Conservation (phyloP, 2,113 vertebrate species). For the Delphinus delphis region DNA sequence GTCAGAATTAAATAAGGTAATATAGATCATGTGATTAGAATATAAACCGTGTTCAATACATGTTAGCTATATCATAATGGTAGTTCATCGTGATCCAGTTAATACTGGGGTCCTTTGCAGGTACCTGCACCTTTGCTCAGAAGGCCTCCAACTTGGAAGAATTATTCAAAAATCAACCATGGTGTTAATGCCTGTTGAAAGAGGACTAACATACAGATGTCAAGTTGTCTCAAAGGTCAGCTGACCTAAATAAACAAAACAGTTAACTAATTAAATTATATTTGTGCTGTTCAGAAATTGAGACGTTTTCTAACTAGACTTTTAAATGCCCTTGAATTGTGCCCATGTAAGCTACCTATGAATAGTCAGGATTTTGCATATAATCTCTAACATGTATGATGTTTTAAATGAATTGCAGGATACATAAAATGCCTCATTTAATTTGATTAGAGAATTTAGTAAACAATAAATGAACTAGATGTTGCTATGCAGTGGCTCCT, state of each 20-base stretch:
- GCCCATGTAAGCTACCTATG: not conserved
- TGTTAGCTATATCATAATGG: not conserved
- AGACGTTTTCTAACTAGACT: not conserved
- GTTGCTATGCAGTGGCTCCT: not conserved
- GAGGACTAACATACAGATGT: not conserved
- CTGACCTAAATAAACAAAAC: conserved; percentile 35
- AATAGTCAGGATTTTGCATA: not conserved
- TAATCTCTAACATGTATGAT: not conserved
- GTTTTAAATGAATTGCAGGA: conserved; percentile 44
- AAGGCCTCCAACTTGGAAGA: not conserved
- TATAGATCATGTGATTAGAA: not conserved
- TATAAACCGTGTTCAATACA: not conserved
- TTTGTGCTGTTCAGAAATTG: not conserved
- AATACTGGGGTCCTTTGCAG: not conserved
- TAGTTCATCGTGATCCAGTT: not conserved
- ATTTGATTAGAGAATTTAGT: conserved; percentile 52
- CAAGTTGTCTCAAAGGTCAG: conserved; percentile 1
- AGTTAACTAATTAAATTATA: not conserved
- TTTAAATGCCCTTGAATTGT: not conserved
- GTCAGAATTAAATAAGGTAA: not conserved
- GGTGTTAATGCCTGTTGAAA: not conserved
- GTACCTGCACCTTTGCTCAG: not conserved
- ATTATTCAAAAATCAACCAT: not conserved
- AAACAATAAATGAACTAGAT: conserved; percentile 46
- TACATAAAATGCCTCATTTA: conserved; percentile 53